phyloP scores from a whole-genome alignment of 2,113 vertebrate genomes.

The Mus pahari region DNA sequence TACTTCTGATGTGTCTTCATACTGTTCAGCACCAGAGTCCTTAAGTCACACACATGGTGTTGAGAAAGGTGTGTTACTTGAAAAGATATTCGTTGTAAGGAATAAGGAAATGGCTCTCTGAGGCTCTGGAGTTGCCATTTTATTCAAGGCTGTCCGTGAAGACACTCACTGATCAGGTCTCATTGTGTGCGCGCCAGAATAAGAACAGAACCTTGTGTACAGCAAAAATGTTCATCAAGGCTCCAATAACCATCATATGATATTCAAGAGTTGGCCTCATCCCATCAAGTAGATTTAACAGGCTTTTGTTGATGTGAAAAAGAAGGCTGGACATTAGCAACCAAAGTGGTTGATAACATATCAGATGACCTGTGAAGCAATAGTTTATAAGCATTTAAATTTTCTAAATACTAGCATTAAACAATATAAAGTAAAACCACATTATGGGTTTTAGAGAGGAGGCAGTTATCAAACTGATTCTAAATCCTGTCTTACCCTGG shows the following conservation, averaged over 20 bases:
- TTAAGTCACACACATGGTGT: neutral
- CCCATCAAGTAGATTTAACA: neutral
- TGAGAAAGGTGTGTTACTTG: neutral
- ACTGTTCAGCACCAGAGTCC: neutral
- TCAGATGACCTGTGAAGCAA: neutral
- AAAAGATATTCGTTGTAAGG: neutral
- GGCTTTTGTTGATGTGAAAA: neutral
- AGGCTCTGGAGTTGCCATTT: neutral
- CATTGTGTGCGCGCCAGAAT: neutral
- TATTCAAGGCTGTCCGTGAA: neutral
- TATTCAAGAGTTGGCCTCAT: neutral
- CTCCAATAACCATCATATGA: neutral
- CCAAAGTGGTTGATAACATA: neutral
- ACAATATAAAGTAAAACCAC: neutral
- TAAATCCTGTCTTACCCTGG: neutral
- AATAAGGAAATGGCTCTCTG: neutral
- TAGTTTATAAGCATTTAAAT: neutral
- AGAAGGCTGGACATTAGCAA: neutral
- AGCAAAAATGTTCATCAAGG: neutral
- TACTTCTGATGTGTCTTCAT: neutral
- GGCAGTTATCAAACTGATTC: neutral
- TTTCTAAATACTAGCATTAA: neutral
- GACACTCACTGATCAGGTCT: neutral
- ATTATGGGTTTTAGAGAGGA: neutral
- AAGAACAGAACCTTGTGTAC: neutral